These are phyloP conservation scores for Cordylochernes scorpioides DNA, from an alignment of 2,888 invertebrate species.

Conservation along the genomic window DNA sequence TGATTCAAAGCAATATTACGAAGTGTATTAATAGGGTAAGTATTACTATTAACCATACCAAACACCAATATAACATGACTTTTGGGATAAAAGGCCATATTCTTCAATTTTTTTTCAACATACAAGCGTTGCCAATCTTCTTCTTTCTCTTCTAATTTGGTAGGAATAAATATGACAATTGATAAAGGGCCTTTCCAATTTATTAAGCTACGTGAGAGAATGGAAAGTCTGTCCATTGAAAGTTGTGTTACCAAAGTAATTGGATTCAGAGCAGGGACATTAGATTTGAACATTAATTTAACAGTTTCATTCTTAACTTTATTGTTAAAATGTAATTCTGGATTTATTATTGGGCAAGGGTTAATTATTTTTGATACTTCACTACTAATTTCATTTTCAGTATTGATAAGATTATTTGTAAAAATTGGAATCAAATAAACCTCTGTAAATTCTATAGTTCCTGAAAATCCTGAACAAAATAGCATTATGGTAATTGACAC, in stretches of 20 bases:
- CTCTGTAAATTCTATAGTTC: too few species aligned
- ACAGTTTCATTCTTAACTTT: too few species aligned
- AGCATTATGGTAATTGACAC: too few species aligned
- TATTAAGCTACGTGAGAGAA: constrained; percentile 13
- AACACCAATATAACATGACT: constrained; percentile 13
- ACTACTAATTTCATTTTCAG: too few species aligned
- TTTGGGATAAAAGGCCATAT: constrained; percentile 10
- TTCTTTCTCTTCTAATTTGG: constrained; percentile 9
- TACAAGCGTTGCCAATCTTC: constrained; percentile 14
- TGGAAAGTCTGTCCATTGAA: constrained; percentile 15
- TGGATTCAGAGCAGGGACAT: too few species aligned
- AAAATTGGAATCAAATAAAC: too few species aligned
- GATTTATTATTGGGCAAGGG: too few species aligned
- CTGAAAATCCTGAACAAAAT: too few species aligned
- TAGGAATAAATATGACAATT: constrained; percentile 12
- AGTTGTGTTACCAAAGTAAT: constrained; percentile 14
- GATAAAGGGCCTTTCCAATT: constrained; percentile 15
- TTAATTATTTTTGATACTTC: too few species aligned
- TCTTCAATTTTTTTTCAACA: constrained; percentile 12
- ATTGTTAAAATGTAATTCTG: too few species aligned
- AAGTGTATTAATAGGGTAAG: constrained; percentile 15
- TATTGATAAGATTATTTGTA: too few species aligned
- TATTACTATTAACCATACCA: constrained; percentile 5
- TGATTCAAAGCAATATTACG: constrained; percentile 14
- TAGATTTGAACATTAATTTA: too few species aligned